Conservation (phyloP, 2,113 vertebrate species). For the Calidris pygmaea region DNA sequence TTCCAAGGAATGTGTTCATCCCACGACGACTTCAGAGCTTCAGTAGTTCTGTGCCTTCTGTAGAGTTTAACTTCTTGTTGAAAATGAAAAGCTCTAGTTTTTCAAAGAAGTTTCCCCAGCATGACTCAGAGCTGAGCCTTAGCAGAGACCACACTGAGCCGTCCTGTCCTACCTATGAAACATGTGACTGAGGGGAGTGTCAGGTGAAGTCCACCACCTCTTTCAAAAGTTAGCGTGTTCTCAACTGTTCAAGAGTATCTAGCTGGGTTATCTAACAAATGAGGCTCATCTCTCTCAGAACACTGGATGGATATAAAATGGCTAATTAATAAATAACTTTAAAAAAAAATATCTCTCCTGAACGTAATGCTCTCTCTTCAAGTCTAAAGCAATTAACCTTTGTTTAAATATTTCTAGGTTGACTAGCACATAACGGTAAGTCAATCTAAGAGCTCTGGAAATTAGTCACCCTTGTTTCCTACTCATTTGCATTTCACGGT, state of each 20-base stretch:
- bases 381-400: neutral
- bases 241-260: neutral
- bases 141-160: neutral
- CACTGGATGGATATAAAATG: fast-evolving
- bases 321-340: neutral
- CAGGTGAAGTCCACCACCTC: neutral
- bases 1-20: neutral
- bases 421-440: neutral
- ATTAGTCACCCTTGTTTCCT: neutral
- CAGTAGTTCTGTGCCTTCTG: neutral
- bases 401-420: neutral
- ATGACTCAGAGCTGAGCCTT: neutral
- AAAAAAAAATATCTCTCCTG: neutral
- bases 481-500: neutral
- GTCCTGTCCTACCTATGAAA: neutral
- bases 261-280: neutral
- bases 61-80: neutral
- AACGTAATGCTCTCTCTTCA: neutral
- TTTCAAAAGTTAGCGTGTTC: neutral
- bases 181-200: neutral
- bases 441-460: neutral
- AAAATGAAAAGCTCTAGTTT: neutral
- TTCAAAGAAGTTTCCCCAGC: neutral
- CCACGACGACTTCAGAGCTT: neutral
- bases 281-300: neutral